These are phyloP conservation scores for Lagria hirta DNA, from an alignment of 2,888 invertebrate genomes.

Conservation along the genomic window DNA sequence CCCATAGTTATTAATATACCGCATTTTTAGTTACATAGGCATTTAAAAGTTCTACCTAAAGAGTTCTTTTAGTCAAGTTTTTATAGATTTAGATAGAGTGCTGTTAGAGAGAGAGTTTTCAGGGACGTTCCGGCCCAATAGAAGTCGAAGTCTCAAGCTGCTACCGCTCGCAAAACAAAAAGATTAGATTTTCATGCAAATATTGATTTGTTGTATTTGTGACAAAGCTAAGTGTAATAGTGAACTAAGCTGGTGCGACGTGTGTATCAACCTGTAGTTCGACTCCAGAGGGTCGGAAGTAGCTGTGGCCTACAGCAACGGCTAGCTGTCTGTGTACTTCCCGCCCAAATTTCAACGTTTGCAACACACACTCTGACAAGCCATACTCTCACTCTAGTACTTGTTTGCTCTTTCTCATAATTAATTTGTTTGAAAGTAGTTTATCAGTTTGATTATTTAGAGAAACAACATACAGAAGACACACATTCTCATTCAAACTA, in stretches of 20 bases:
- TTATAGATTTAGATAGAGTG: slow-evolving; percentile 42
- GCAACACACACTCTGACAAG: slow-evolving; percentile 35
- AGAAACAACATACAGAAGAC: too few species aligned
- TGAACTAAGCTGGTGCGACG: slow-evolving; percentile 34
- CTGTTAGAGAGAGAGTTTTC: slow-evolving; percentile 54
- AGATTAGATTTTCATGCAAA: slow-evolving; percentile 36
- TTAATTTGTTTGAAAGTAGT: too few species aligned
- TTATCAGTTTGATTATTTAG: too few species aligned
- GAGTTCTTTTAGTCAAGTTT: slow-evolving; percentile 29
- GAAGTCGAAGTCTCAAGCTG: slow-evolving; percentile 53
- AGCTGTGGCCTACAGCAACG: slow-evolving; percentile 68
- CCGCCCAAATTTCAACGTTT: slow-evolving; percentile 46
- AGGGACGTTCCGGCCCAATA: slow-evolving; percentile 53
- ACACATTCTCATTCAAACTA: too few species aligned
- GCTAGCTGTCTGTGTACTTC: slow-evolving; percentile 63
- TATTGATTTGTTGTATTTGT: slow-evolving; percentile 13
- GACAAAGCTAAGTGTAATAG: slow-evolving; percentile 20
- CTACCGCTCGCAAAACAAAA: slow-evolving; percentile 46
- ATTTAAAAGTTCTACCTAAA: slow-evolving; percentile 23
- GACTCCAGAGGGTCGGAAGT: slow-evolving; percentile 55
- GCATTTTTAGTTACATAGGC: slow-evolving; percentile 23
- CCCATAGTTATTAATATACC: slow-evolving; percentile 16
- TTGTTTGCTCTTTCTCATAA: slow-evolving; percentile 29
- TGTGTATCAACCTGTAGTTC: slow-evolving; percentile 51
- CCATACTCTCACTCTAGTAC: slow-evolving; percentile 31